Base-by-base conservation (phyloP, 92 coral and sea anemone genomes). In the Pocillopora grandis region DNA sequence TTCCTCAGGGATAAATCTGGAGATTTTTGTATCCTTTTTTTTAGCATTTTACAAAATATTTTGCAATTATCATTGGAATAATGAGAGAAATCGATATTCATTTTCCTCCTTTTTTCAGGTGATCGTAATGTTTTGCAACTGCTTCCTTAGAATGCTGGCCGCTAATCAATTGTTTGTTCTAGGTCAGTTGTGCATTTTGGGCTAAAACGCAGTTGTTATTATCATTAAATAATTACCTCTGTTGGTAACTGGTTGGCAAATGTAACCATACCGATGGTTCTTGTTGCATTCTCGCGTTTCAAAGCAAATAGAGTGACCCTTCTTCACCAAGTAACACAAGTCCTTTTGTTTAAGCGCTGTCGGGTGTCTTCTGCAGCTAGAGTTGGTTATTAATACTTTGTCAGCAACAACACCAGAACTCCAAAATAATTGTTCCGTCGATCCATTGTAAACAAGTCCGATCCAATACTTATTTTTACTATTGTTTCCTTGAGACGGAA, bases 391-490 rank as follows among this genome's bases (percentile, higher is more conserved):
- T 36, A 62, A 27, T 1, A 13, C 10, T 20, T 27, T 62, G 13
- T 61, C 20, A 2, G 52, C 79, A 73, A 71, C 23, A 12, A 60
- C 62, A 17, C 86, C 86, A 5, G 79, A 59, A 27, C 72, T 73
- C 86, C 86, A 82, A n/a, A 37, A 48, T 21, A n/a, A 82, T 3
- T 82, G 72, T 21, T 7, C 48, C 42, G 9, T 62, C 0, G 72
- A 60, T 20, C 18, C 55, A 20, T 82, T 72, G 12, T 42, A 62
- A 16, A 15, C 33, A 18, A 82, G 77, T 6, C 86, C 86, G 20
- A 82, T 20, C 86, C 86, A 82, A 55, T 72, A 82, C 36, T 11
- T 63, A 15, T 21, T 42, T 3, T 0, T 31, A 31, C 9, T 66
- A 6, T 12, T 4, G 31, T 62, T 42, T 62, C 72, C 79, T 17